Evolutionary conservation across 37 sponge, comb jelly and placozoan genomes (phyloP), one percentile per base, ranked within the genome.

Genomic region (Geodia barretti): DNA sequence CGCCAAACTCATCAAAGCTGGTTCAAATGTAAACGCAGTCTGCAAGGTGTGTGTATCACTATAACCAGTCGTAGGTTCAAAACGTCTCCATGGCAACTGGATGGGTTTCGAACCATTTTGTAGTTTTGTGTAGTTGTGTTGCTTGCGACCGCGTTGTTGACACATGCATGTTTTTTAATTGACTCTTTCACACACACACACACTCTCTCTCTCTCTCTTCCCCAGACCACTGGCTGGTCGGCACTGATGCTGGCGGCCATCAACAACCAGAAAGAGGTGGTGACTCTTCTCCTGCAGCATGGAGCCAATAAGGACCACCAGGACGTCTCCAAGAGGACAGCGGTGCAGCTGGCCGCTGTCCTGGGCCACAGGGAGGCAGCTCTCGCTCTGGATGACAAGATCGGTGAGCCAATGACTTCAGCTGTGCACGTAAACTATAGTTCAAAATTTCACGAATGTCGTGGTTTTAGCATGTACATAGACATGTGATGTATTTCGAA

Each of bases 181-280:
- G n/a, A n/a, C n/a, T n/a, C n/a, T n/a, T n/a, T n/a, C n/a, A n/a
- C 54, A 7, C 54, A 47, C 11, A 47, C 54, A 47, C 14, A 47
- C 14, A 47, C 54, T 14, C 54, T 14, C 54, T 47, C 54, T 14
- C 54, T 14, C 54, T 47, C 54, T 47, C 54, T 47, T 47, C 54
- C 54, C 14, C 54, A 69, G 33, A 38, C 78, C 36, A 91, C 79
- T 23, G 42, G 72, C 9, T 93, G 83, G 85, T 89, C 90, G 0
- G 91, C 94, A 17, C 74, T 93, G 39, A 93, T 93, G 94, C 76
- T 93, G 4, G 94, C 94, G 4, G 65, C 84, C 3, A 76, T 93
- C 32, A 93, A 93, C 40, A 89, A 89, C 41, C 91, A 93, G 41
- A 71, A 67, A 4, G 59, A 62, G 5, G 83, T 76, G 23, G 84